Percentiles rank a stretch among this genome's conserved stretches.
phyloP scores from a whole-genome alignment of 2,797 vertebrate genomes.

The Rhincodon typus region DNA sequence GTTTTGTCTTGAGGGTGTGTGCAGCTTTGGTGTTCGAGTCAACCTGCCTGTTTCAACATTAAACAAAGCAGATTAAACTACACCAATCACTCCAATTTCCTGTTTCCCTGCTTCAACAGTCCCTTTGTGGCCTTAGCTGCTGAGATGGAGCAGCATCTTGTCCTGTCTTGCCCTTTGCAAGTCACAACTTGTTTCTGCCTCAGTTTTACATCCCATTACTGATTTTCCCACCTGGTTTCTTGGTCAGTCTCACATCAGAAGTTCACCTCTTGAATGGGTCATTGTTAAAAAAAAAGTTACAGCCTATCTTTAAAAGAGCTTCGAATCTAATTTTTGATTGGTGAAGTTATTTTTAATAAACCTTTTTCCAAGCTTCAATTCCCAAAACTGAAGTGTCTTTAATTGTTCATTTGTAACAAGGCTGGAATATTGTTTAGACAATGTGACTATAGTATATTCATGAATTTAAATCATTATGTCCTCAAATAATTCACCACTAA shows the following conservation, averaged over 20 bases:
- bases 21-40: neutral
- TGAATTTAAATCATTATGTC: too few relatives aligned
- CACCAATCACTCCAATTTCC: neutral
- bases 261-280: too few relatives aligned
- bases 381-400: neutral
- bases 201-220: neutral
- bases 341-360: neutral
- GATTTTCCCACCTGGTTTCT: neutral
- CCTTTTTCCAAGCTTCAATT: neutral
- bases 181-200: neutral
- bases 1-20: neutral
- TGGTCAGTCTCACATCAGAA: neutral
- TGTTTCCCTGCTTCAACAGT: conserved; percentile 32
- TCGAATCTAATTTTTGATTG: neutral
- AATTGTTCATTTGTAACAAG: neutral
- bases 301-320: neutral
- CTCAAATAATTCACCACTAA: too few relatives aligned
- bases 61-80: neutral
- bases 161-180: neutral
- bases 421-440: neutral
- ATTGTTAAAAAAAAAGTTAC: too few relatives aligned
- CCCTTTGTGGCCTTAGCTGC: neutral
- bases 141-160: neutral
- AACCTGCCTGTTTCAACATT: too few relatives aligned
- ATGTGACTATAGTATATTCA: too few relatives aligned